Percentiles rank a stretch among this genome's conserved stretches.
These are phyloP conservation scores for Noctua comes DNA, from an alignment of 2,888 invertebrate species.

Conservation along the genomic window DNA sequence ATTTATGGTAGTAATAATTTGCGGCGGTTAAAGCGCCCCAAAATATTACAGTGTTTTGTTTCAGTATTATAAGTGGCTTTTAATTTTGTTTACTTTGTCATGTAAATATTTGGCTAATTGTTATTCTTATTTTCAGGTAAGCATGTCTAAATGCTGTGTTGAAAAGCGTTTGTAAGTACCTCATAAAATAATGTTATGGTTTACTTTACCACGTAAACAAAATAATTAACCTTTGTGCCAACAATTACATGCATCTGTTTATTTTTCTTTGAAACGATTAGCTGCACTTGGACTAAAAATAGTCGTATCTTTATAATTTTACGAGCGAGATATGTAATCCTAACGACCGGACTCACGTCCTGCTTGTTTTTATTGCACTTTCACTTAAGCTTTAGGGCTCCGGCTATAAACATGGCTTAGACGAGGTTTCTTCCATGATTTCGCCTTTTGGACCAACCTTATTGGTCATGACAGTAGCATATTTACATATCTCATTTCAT, in stretches of 20 bases:
- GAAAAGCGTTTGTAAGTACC: conserved; percentile 49
- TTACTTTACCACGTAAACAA: conserved; percentile 42
- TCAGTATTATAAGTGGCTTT: not conserved
- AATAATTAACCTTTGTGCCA: conserved; percentile 43
- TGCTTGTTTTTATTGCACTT: conserved; percentile 51
- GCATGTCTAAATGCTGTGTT: conserved; percentile 33
- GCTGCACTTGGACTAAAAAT: conserved; percentile 40
- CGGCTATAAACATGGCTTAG: conserved; percentile 30
- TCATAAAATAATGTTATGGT: conserved; percentile 17
- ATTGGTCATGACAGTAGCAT: not conserved
- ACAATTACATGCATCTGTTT: conserved; percentile 26
- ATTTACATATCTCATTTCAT: not conserved
- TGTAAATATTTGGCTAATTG: conserved; percentile 16
- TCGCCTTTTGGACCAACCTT: not conserved
- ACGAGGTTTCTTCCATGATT: not conserved
- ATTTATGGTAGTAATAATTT: not conserved
- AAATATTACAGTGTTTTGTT: too few relatives aligned
- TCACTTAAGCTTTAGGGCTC: conserved; percentile 50
- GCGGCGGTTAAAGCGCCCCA: too few relatives aligned
- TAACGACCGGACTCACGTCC: conserved; percentile 46
- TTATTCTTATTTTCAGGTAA: conserved; percentile 60
- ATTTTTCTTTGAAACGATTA: conserved; percentile 50
- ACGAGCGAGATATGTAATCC: conserved; percentile 46
- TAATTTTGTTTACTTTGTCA: conserved; percentile 6
- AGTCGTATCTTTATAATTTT: conserved; percentile 49